Conservation (phyloP, 2,888 invertebrate species). For the Eurois occulta region DNA sequence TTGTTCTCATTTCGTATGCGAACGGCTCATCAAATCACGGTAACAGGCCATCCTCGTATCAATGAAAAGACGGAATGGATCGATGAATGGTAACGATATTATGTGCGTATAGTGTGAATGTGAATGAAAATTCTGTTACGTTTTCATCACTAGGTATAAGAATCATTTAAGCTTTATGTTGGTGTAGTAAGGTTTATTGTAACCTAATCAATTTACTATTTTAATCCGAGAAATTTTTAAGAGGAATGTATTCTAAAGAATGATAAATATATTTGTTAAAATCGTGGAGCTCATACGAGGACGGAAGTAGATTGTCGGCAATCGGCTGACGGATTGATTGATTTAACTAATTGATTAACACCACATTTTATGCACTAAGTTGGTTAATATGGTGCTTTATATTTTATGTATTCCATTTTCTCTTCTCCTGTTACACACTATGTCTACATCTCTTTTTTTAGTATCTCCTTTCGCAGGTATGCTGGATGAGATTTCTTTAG, state of each 20-base stretch:
- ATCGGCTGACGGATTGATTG: not conserved
- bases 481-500: too few relatives aligned
- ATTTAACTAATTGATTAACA: not conserved
- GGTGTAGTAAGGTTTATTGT: not conserved
- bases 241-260: not conserved
- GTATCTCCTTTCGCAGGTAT: too few relatives aligned
- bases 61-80: constrained; percentile 7
- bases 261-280: not conserved
- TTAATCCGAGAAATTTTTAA: not conserved
- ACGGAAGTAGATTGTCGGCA: too few relatives aligned
- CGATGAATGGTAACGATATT: not conserved
- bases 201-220: not conserved
- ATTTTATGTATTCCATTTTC: too few relatives aligned
- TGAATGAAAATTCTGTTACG: not conserved
- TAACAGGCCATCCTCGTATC: constrained; percentile 24
- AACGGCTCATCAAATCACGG: constrained; percentile 44
- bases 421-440: too few relatives aligned
- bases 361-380: not conserved
- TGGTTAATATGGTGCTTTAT: not conserved
- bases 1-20: constrained; percentile 20
- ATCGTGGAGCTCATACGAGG: not conserved
- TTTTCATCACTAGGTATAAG: not conserved
- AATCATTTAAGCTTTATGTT: not conserved
- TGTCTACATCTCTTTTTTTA: too few relatives aligned
- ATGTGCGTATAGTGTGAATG: not conserved